Conservation (phyloP, 2,113 vertebrate species). For the Callionymus lyra region DNA sequence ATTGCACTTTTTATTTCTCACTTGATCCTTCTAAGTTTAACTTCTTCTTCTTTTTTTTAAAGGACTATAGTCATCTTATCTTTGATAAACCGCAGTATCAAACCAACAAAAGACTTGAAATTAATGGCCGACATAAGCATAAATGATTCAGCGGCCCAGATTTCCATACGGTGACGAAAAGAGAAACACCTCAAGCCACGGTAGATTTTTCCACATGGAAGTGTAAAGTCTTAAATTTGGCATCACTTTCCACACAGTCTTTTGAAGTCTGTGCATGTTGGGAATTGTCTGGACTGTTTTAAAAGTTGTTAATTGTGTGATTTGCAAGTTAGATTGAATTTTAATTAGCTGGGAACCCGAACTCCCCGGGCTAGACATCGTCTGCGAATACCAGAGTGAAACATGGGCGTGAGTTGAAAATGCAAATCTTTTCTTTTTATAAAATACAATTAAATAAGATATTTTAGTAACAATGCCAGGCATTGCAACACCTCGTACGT, state of each 20-base stretch:
- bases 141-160: conserved; percentile 3
- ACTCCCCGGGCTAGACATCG: conserved; percentile 12
- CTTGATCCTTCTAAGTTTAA: too few species aligned
- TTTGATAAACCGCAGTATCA: too few species aligned
- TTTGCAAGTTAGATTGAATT: conserved; percentile 9
- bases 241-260: not conserved
- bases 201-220: too few species aligned
- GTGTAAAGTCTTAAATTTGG: too few species aligned
- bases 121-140: conserved; percentile 1
- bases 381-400: not conserved
- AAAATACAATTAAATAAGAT: too few species aligned
- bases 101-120: not conserved
- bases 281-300: conserved; percentile 5
- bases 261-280: conserved; percentile 1
- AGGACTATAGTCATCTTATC: too few species aligned
- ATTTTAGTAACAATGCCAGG: too few species aligned
- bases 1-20: conserved; percentile 10
- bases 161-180: conserved; percentile 3
- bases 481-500: too few species aligned
- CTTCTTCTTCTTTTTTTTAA: too few species aligned
- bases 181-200: not conserved
- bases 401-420: too few species aligned
- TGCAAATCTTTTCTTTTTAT: conserved; percentile 14
- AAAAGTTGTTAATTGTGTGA: conserved; percentile 1
- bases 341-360: conserved; percentile 8